Conservation (phyloP, 2,888 invertebrate species). For the Rhyacophila evoluta region DNA sequence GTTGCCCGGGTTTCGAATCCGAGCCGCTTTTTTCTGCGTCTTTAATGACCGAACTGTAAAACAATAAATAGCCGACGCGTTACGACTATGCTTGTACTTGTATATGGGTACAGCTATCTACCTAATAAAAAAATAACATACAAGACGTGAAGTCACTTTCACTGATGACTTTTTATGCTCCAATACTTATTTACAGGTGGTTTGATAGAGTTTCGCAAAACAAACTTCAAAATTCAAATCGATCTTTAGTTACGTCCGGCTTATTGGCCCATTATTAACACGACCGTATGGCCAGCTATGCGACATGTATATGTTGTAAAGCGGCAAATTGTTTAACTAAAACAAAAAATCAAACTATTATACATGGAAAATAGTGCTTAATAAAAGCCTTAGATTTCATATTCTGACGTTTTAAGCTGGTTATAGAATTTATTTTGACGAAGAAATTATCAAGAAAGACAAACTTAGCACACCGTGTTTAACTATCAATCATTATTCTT, state of each 20-base stretch:
- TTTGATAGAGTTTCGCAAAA: slow-evolving; percentile 30
- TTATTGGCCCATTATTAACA: neutral
- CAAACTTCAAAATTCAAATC: slow-evolving; percentile 29
- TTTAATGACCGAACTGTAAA: slow-evolving; percentile 51
- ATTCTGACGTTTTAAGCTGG: too few relatives aligned
- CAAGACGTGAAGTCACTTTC: slow-evolving; percentile 48
- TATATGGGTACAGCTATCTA: neutral
- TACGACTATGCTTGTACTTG: neutral
- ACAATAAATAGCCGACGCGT: slow-evolving; percentile 50
- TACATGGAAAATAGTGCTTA: too few relatives aligned
- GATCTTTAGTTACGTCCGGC: neutral
- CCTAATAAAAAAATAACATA: slow-evolving; percentile 30
- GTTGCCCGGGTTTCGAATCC: slow-evolving; percentile 36
- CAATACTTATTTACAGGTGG: slow-evolving; percentile 26
- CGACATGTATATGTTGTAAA: too few relatives aligned
- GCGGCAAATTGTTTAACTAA: too few relatives aligned
- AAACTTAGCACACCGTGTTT: too few relatives aligned
- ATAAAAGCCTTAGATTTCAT: too few relatives aligned
- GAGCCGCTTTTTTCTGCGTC: slow-evolving; percentile 43
- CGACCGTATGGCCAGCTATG: too few relatives aligned
- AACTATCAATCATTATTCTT: too few relatives aligned
- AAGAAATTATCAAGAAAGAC: too few relatives aligned
- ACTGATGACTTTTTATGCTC: slow-evolving; percentile 51
- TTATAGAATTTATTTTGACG: too few relatives aligned
- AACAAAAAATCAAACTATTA: too few relatives aligned